These are phyloP conservation scores for Rhopalosiphum nymphaeae DNA, from an alignment of 2,888 invertebrate species.

Conservation along the genomic window DNA sequence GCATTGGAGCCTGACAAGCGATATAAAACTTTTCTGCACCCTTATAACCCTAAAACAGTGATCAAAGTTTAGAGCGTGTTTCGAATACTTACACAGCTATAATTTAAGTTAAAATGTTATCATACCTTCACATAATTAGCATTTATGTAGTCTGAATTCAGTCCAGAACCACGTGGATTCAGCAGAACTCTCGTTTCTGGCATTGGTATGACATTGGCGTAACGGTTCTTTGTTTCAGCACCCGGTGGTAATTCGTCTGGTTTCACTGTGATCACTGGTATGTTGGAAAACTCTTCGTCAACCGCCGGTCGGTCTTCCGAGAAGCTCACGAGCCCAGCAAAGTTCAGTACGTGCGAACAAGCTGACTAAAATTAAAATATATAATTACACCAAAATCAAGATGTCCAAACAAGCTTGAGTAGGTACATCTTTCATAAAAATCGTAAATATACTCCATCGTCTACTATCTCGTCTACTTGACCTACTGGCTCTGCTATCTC, in stretches of 20 bases:
- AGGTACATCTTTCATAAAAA: conserved; percentile 54
- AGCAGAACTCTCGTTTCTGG: conserved; percentile 90
- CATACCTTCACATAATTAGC: conserved; percentile 91
- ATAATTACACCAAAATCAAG: neutral
- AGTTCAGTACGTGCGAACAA: conserved; percentile 80
- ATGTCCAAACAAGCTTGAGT: neutral
- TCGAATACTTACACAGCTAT: neutral
- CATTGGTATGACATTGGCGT: conserved; percentile 94
- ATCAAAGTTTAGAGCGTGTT: neutral
- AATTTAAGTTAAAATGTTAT: neutral
- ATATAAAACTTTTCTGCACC: conserved; percentile 88
- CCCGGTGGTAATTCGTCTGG: conserved; percentile 88
- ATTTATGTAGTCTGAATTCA: conserved; percentile 90
- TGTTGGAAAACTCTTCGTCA: conserved; percentile 84
- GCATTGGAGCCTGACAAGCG: conserved; percentile 90
- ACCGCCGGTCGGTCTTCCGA: conserved; percentile 79
- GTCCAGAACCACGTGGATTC: conserved; percentile 70
- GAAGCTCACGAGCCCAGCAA: conserved; percentile 82
- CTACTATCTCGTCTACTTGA: conserved; percentile 51
- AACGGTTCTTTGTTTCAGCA: conserved; percentile 91
- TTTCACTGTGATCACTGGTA: conserved; percentile 83
- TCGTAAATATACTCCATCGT: conserved; percentile 58
- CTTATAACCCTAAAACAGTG: conserved; percentile 81
- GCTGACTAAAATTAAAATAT: conserved; percentile 50
- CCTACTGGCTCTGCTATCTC: conserved; percentile 47